Evolutionary conservation across 2,888 invertebrate genomes (phyloP), one percentile per base, ranked within the genome.

Genomic region (Andricus quercusramuli): DNA sequence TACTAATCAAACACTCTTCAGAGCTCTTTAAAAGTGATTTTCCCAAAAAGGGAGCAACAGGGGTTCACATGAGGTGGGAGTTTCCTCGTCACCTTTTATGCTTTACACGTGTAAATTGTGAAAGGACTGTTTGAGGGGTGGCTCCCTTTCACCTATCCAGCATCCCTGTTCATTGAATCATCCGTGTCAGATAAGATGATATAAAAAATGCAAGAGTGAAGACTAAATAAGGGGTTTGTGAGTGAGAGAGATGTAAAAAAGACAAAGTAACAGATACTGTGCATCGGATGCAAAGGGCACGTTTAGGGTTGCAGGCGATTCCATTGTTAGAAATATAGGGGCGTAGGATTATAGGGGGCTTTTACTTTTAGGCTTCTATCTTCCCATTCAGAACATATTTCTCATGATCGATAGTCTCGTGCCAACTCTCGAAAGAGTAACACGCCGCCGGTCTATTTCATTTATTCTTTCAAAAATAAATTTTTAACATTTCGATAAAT

Each of bases 341-440:
- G 90, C 84, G 88, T 86, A 83, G 88, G 87, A 89, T 89, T 87
- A 88, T 86, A 85, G 86, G 87, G 86, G 89, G 87, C 77, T 80
- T 77, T 79, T 56, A 66, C 83, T 85, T 86, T 86, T 84, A 85
- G 89, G 88, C 87, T 88, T 85, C 88, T 85, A 64, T 78, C 86
- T 84, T 83, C 78, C 82, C 77, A 86, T 82, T 85, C 80, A 84
- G 85, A 84, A 88, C 88, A 86, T 89, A 91, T 90, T 87, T 86
- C 84, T 85, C 84, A 86, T 91, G 90, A 91, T 91, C 91, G 90
- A 90, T 91, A 91, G 90, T 88, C 83, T 82, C 84, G 83, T 83
- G 84, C 82, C 81, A 78, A 83, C 83, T 83, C 82, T 85, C 86
- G 86, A 87, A 86, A 88, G 86, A 88, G 88, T 86, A 83, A 86